These are phyloP conservation scores for Incurvaria masculella DNA, from an alignment of 2,888 invertebrate genomes.

Conservation along the genomic window DNA sequence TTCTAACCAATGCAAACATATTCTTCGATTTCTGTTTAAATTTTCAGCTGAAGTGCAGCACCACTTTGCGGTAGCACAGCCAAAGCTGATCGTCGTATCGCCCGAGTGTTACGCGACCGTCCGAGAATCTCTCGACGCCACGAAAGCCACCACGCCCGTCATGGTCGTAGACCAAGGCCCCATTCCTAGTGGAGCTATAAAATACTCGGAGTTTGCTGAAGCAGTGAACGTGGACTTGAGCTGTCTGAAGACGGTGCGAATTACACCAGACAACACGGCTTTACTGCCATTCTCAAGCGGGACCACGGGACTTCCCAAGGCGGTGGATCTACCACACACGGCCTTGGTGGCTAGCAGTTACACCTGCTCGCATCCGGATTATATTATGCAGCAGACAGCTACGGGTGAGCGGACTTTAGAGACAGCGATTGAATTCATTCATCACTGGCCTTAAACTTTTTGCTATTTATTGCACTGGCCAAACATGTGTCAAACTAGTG, in stretches of 20 bases:
- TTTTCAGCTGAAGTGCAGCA: constrained; percentile 66
- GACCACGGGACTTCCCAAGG: constrained; percentile 81
- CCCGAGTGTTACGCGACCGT: constrained; percentile 49
- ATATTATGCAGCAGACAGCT: neutral
- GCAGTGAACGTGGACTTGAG: constrained; percentile 48
- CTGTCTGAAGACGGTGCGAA: constrained; percentile 40
- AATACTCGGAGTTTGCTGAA: constrained; percentile 61
- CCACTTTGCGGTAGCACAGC: constrained; percentile 58
- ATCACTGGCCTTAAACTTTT: no score
- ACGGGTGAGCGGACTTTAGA: neutral
- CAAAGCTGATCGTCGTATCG: constrained; percentile 63
- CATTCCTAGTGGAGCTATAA: constrained; percentile 58
- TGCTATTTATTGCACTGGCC: no score
- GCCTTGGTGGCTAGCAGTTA: constrained; percentile 51
- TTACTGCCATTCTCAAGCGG: constrained; percentile 82
- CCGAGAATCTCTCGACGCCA: constrained; percentile 38
- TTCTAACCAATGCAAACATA: no score
- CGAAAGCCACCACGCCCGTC: constrained; percentile 48
- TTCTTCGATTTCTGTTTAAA: neutral
- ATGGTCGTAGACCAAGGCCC: constrained; percentile 42
- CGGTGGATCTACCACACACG: constrained; percentile 63
- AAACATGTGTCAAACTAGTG: no score
- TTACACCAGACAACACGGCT: constrained; percentile 56
- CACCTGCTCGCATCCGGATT: constrained; percentile 10
- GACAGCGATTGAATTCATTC: no score